Conservation (phyloP, 2,797 vertebrate genomes). For the Notoglanidium macrostoma region DNA sequence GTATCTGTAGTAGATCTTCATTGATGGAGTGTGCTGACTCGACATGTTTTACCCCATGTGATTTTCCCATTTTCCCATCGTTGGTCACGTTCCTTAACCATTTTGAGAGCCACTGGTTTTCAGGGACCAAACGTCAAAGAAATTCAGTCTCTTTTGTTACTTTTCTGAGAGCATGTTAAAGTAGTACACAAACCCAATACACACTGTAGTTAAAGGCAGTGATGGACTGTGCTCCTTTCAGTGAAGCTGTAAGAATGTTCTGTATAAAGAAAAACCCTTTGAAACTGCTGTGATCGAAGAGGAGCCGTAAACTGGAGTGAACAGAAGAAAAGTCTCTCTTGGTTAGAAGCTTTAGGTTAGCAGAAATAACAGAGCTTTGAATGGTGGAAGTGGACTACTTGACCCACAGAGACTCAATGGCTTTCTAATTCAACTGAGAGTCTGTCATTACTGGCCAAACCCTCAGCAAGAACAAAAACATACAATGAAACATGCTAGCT, state of each 20-base stretch:
- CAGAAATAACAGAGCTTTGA: conserved; percentile 55
- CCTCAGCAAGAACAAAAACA: conserved; percentile 5
- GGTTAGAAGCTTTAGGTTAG: conserved; percentile 53
- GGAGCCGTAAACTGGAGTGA: neutral
- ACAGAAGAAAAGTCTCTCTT: conserved; percentile 26
- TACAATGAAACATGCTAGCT: neutral
- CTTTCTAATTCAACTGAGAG: conserved; percentile 42
- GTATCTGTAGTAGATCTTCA: neutral
- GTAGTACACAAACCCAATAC: conserved; percentile 7
- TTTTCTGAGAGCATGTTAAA: neutral
- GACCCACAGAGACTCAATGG: conserved; percentile 26
- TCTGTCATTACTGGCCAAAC: conserved; percentile 39
- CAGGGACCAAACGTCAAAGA: neutral
- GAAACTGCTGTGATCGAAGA: conserved; percentile 11
- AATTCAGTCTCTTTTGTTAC: neutral
- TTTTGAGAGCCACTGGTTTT: neutral
- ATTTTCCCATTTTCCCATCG: neutral
- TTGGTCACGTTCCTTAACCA: neutral
- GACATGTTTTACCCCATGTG: neutral
- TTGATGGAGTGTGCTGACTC: neutral
- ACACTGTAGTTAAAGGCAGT: neutral
- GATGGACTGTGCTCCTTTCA: conserved; percentile 9
- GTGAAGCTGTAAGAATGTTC: conserved; percentile 18
- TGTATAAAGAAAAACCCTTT: conserved; percentile 18
- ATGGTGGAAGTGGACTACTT: conserved; percentile 39